A percentile compares a stretch with the other conserved stretches of the same genome.
Evolutionary conservation across 2,797 vertebrate genomes (phyloP).

Genomic region (Sebastolobus alascanus): DNA sequence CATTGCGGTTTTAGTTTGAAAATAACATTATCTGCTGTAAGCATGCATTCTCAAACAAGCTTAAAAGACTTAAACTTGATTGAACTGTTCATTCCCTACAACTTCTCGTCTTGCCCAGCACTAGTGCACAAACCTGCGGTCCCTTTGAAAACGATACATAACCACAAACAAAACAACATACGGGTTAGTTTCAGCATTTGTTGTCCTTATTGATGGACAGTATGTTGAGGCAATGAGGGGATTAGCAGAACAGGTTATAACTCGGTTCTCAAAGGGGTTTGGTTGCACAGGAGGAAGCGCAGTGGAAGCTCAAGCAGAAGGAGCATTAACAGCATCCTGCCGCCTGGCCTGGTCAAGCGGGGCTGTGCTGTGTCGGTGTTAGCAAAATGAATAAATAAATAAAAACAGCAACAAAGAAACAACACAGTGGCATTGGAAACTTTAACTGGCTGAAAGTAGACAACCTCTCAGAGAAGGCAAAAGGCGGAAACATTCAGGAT

Average conservation of each 20-base stretch:
- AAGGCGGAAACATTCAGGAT: conserved; percentile 24
- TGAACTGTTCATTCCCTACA: conserved; percentile 42
- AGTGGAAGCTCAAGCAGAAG: conserved; percentile 78
- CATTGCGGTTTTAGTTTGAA: conserved; percentile 43
- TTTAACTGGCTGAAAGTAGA: conserved; percentile 87
- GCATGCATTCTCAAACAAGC: conserved; percentile 70
- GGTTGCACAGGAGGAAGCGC: conserved; percentile 74
- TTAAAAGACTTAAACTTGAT: conserved; percentile 44
- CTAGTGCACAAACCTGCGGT: conserved; percentile 71
- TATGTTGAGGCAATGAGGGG: conserved; percentile 61
- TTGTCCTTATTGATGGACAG: conserved; percentile 60
- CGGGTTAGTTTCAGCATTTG: conserved; percentile 60
- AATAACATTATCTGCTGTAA: conserved; percentile 44
- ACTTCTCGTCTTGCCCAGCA: conserved; percentile 73
- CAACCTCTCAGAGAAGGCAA: conserved; percentile 72
- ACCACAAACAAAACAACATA: conserved; percentile 61
- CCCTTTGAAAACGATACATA: conserved; percentile 82
- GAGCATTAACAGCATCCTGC: conserved; percentile 69
- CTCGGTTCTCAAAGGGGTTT: conserved; percentile 81
- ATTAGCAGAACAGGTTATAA: conserved; percentile 77
- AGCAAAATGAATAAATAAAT: conserved; percentile 51
- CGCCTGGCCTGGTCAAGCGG: conserved; percentile 62
- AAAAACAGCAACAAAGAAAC: conserved; percentile 59
- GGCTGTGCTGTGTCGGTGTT: conserved; percentile 69
- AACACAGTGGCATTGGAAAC: conserved; percentile 78